phyloP scores from a whole-genome alignment of 2,888 invertebrate species.

The Chymomyza caudatula region DNA sequence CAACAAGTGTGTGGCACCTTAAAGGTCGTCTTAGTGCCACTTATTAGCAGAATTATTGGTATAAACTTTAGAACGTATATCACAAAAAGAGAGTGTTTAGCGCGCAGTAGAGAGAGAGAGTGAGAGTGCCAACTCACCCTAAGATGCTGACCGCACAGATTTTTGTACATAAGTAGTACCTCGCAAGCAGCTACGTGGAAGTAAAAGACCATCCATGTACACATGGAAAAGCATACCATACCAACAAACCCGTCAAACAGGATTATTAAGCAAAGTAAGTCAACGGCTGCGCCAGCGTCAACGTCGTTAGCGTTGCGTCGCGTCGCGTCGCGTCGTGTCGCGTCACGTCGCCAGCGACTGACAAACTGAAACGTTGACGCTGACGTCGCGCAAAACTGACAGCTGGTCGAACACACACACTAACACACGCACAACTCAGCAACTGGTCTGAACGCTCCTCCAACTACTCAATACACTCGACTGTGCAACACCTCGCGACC shows the following conservation, averaged over 20 bases:
- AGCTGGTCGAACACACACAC: not conserved
- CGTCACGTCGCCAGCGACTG: not conserved
- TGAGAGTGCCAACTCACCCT: not conserved
- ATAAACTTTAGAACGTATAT: not conserved
- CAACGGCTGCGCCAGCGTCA: slow-evolving; percentile 42
- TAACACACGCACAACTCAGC: slow-evolving; percentile 3
- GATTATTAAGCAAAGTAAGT: slow-evolving; percentile 75
- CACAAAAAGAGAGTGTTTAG: not conserved
- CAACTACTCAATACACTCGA: slow-evolving; percentile 20
- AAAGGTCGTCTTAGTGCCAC: not conserved
- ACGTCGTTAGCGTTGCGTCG: slow-evolving; percentile 33
- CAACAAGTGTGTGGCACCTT: not conserved
- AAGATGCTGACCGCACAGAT: not conserved
- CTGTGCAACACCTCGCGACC: slow-evolving; percentile 16
- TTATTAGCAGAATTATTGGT: not conserved
- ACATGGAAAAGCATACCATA: slow-evolving; percentile 37
- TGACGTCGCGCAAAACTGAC: not conserved
- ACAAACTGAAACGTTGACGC: not conserved
- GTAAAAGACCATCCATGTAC: slow-evolving; percentile 41
- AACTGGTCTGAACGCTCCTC: slow-evolving; percentile 34
- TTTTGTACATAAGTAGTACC: not conserved
- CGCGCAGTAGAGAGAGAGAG: not conserved
- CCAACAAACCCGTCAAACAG: slow-evolving; percentile 71
- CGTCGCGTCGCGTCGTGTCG: not conserved
- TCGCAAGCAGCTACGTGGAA: slow-evolving; percentile 57